Evolutionary conservation across 2,797 vertebrate genomes (phyloP).

Genomic region (Sebastolobus alascanus): DNA sequence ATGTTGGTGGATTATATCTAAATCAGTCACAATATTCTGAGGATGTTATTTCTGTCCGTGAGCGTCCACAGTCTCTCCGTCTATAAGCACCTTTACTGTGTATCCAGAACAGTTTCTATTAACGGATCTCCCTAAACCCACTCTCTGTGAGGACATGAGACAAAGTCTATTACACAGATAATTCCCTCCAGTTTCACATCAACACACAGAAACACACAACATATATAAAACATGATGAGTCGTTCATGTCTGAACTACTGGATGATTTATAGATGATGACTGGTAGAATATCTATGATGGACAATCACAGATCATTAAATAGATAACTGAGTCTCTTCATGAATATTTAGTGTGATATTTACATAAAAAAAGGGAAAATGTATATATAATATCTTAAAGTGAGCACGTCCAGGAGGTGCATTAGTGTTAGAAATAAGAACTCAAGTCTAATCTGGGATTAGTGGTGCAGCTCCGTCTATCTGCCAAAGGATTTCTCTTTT

Average conservation of each 20-base stretch:
- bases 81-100: slow-evolving; percentile 45
- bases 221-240: too few relatives aligned
- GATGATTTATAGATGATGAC: neutral
- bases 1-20: neutral
- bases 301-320: neutral
- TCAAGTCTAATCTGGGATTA: slow-evolving; percentile 85
- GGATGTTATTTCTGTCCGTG: slow-evolving; percentile 6
- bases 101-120: slow-evolving; percentile 40
- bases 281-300: neutral
- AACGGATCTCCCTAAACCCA: slow-evolving; percentile 48
- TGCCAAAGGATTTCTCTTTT: slow-evolving; percentile 81
- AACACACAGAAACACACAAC: neutral
- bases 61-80: neutral
- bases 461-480: slow-evolving; percentile 65
- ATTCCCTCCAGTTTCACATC: slow-evolving; percentile 17
- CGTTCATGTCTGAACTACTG: neutral
- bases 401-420: slow-evolving; percentile 62
- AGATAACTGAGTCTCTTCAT: too few relatives aligned
- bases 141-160: slow-evolving; percentile 38
- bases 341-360: too few relatives aligned
- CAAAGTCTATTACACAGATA: slow-evolving; percentile 36
- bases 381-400: slow-evolving; percentile 36
- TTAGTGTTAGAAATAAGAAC: slow-evolving; percentile 78
- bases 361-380: too few relatives aligned
- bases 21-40: neutral